Evolutionary conservation across 2,113 vertebrate genomes (phyloP), one percentile per base, ranked within the genome.

Genomic region (Setophaga kirtlandii): DNA sequence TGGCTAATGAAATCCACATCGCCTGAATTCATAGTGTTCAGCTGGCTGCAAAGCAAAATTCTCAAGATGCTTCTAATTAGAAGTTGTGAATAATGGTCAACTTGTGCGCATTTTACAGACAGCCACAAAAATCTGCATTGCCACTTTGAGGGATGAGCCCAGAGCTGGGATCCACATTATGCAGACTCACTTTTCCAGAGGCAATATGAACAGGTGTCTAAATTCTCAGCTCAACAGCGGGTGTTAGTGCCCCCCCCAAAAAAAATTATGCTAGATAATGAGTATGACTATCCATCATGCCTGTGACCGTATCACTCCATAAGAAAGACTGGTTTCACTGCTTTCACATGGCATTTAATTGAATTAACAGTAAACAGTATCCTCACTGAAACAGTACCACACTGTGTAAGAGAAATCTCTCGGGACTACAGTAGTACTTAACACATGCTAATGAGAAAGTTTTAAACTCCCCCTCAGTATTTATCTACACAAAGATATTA

Each of bases 51-150:
- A 77, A 95, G 39, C 95, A 95, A 95, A 83, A 89, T 41, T 27
- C 69, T 94, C 94, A 96, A 96, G 96, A 97, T 87, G 93, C 87
- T 97, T 97, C 95, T 95, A 97, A 97, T 97, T 96, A 98, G 83
- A 83, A 85, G 71, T 46, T 82, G 89, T 47, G 80, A 97, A 95
- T 87, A 96, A 95, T 46, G 86, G 88, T 96, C 92, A 83, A 88
- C 95, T 96, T 96, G 87, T 70, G 87, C 64, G 93, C 76, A n/a
- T 89, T 94, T 84, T 76, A 89, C 44, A 89, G 87, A 76, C 76
- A 96, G 89, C 90, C 94, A 96, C 89, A 94, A 85, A 94, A 94
- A 95, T 62, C 78, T 85, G 76, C 85, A 63, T 58, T 87, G 76
- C 85, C 81, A 85, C 87, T 95, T 86, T 53, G 41, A 96, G 89